Conservation (phyloP, 2,797 vertebrate genomes). For the Enteromius unitaeniatus region DNA sequence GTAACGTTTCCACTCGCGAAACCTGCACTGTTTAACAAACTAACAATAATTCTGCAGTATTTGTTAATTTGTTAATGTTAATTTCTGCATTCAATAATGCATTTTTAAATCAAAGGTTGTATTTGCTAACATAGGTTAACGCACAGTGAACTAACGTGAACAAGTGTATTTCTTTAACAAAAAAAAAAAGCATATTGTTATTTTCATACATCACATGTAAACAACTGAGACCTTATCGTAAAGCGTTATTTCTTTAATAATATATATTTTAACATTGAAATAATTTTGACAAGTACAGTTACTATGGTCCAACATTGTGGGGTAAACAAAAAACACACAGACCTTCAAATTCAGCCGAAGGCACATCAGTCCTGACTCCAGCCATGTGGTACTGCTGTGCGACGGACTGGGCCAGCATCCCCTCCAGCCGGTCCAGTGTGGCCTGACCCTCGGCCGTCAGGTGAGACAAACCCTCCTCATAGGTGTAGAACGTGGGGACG, state of each 20-base stretch:
- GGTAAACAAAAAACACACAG: background rate
- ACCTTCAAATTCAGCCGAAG: constrained; percentile 86
- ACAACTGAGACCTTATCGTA: background rate
- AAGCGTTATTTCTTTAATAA: background rate
- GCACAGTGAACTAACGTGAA: background rate
- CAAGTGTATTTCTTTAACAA: too few species aligned
- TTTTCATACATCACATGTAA: background rate
- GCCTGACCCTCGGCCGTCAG: constrained; percentile 92
- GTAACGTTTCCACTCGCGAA: background rate
- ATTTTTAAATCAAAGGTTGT: background rate
- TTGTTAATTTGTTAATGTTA: background rate
- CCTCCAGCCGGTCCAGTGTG: constrained; percentile 91
- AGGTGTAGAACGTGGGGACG: constrained; percentile 92
- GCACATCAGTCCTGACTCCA: constrained; percentile 89
- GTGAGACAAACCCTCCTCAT: constrained; percentile 92
- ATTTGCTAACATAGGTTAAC: background rate
- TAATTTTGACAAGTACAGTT: background rate
- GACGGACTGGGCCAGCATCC: constrained; percentile 90
- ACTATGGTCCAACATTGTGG: background rate
- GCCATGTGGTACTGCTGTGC: constrained; percentile 94
- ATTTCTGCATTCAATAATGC: background rate
- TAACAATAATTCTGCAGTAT: background rate
- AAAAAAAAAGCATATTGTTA: too few species aligned
- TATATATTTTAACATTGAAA: background rate
- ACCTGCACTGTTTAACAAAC: too few species aligned